phyloP scores from a whole-genome alignment of 2,888 invertebrate species.

The Agrypnus murinus region DNA sequence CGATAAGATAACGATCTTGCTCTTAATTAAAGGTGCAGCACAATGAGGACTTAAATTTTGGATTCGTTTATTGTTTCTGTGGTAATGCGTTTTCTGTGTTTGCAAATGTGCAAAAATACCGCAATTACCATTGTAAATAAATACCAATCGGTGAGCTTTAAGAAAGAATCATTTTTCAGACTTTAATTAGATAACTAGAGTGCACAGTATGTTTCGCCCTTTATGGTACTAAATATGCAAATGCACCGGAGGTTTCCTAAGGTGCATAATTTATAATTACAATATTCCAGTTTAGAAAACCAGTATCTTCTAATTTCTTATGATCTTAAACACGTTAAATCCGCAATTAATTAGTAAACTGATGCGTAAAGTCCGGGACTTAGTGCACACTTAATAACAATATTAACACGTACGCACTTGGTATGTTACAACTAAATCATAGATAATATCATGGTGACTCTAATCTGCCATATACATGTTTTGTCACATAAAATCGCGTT shows the following conservation, averaged over 20 bases:
- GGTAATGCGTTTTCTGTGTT: slow-evolving; percentile 25
- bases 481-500: slow-evolving; percentile 25
- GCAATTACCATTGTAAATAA: neutral
- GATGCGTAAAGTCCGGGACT: slow-evolving; percentile 17
- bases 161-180: neutral
- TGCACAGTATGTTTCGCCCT: too few species aligned
- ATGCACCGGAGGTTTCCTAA: neutral
- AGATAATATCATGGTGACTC: slow-evolving; percentile 25
- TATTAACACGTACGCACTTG: slow-evolving; percentile 30
- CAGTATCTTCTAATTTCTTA: slow-evolving; percentile 33
- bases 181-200: slow-evolving; percentile 5
- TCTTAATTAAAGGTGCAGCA: slow-evolving; percentile 32
- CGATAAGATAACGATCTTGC: slow-evolving; percentile 31
- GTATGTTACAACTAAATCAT: slow-evolving; percentile 26
- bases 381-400: slow-evolving; percentile 28
- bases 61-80: slow-evolving; percentile 6
- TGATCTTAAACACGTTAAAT: slow-evolving; percentile 24
- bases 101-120: neutral
- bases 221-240: slow-evolving; percentile 8
- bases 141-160: too few species aligned
- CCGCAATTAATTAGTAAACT: slow-evolving; percentile 32
- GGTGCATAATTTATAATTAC: slow-evolving; percentile 6
- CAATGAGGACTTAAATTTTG: slow-evolving; percentile 25
- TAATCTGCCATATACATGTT: slow-evolving; percentile 26
- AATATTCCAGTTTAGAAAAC: slow-evolving; percentile 23